Evolutionary conservation across 53 echinoderm and acorn worm species (phyloP), one percentile per base, ranked within the genome.

Genomic region (Temnopleurus reevesii): DNA sequence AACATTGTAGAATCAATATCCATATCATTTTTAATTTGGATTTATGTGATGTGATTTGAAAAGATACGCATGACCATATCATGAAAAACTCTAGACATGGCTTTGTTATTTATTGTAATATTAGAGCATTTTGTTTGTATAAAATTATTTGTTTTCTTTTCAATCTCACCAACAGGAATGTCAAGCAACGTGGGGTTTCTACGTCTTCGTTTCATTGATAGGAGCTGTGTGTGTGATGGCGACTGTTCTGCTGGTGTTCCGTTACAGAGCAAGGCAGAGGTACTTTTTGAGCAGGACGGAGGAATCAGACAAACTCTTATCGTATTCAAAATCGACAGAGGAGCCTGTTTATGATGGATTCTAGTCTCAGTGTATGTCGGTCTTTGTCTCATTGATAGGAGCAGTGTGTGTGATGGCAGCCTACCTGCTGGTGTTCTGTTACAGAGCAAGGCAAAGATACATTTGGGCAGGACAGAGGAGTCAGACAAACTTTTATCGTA

Each of bases 301-400:
- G 12, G 91, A 92, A 59, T 34, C 79, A 0, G 47, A 89, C 12
- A 77, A 41, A 1, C 89, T 95, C 28, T 56, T 81, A 25, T 59
- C 89, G 1, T 55, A 12, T 53, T 2, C 23, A 59, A 23, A 86
- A 79, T 38, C 90, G 46, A 6, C 0, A 19, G 87, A 83, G 1
- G 89, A 89, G 24, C 92, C 92, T 0, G 83, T 92, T 36, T 95
- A 95, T 29, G 83, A 91, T 36, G 95, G 95, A 26, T 81, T 92
- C 66, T 95, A 81, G 80, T 27, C 0, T n/a, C n/a, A n/a, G n/a
- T n/a, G n/a, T n/a, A n/a, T n/a, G n/a, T n/a, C n/a, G n/a, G 26
- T 90, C 23, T 1, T 90, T 1, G 17, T 84, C 1, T 27, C 76
- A 12, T 5, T 90, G 0, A 12, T 60, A 8, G 51, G 21, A 25